Evolutionary conservation across 2,797 vertebrate genomes (phyloP), one percentile per base, ranked within the genome.

Genomic region (Arctocebus calabarensis): DNA sequence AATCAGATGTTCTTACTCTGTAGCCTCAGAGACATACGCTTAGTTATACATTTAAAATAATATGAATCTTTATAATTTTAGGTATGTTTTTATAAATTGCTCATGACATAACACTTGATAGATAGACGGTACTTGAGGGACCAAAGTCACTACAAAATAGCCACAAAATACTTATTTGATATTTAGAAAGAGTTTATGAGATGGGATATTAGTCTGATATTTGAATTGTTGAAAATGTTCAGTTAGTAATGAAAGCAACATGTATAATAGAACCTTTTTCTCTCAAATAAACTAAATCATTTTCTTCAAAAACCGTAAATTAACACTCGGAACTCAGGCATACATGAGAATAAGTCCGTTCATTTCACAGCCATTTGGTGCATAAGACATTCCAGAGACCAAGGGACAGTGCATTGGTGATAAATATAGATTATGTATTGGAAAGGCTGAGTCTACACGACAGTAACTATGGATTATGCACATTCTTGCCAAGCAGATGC

Each of bases 31-130:
- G 64, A 43, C 55, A 1, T 20, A 7, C 7, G 68, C 62, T n/a
- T n/a, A n/a, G 32, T 29, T 4, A 29, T 74, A 17, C 59, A 34
- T 45, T 82, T 74, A 43, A 55, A 75, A 64, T 37, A 73, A 34
- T 23, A 5, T 19, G 13, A 52, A n/a, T 12, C 27, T 29, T 88
- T 75, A 52, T 57, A 29, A 14, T 68, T 92, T 45, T 17, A 70
- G 90, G 12, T 70, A 43, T 68, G 48, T 84, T 94, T 81, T 88
- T 79, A 59, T 66, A 68, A 93, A 78, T 64, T 17, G 17, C 78
- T 93, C 2, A 4, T 34, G 10, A 29, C 77, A 13, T 34, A 37
- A 92, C 62, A 85, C 32, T 52, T 55, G 16, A 78, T 68, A n/a
- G 84, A 40, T 48, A 95, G 37, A 77, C 68, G n/a, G 43, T 25